Conservation (phyloP, 2,888 invertebrate genomes). For the Limnephilus auricula region DNA sequence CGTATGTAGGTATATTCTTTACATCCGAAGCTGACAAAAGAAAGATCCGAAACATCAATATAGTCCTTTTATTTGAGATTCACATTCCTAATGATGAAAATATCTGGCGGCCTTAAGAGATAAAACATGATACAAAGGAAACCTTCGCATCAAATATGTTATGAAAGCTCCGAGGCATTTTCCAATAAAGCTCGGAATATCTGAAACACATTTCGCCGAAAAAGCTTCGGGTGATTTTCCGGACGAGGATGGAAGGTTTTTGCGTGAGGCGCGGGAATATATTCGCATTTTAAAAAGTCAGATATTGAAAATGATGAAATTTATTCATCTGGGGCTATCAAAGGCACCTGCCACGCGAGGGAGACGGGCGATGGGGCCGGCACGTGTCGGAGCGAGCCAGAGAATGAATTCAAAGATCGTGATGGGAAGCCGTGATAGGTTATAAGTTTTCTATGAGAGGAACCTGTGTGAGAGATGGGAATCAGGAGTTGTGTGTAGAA, state of each 20-base stretch:
- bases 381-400: constrained; percentile 44
- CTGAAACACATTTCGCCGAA: constrained; percentile 50
- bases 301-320: constrained; percentile 67
- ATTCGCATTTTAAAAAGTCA: constrained; percentile 67
- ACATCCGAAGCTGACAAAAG: background rate
- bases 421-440: constrained; percentile 65
- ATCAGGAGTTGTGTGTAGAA: constrained; percentile 13
- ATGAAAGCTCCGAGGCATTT: constrained; percentile 46
- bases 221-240: constrained; percentile 51
- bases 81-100: constrained; percentile 34
- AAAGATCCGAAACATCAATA: background rate
- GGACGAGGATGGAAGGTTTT: constrained; percentile 52
- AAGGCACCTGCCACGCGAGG: constrained; percentile 64
- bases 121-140: constrained; percentile 40
- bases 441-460: constrained; percentile 61
- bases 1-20: background rate
- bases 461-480: constrained; percentile 53
- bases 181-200: constrained; percentile 52
- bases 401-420: constrained; percentile 64
- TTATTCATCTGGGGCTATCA: constrained; percentile 67
- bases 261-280: constrained; percentile 67
- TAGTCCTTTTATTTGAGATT: constrained; percentile 6
- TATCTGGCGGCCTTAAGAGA: constrained; percentile 15
- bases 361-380: constrained; percentile 43
- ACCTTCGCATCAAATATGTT: constrained; percentile 52